Conservation (phyloP, 2,888 invertebrate genomes). For the Proisotoma minuta region DNA sequence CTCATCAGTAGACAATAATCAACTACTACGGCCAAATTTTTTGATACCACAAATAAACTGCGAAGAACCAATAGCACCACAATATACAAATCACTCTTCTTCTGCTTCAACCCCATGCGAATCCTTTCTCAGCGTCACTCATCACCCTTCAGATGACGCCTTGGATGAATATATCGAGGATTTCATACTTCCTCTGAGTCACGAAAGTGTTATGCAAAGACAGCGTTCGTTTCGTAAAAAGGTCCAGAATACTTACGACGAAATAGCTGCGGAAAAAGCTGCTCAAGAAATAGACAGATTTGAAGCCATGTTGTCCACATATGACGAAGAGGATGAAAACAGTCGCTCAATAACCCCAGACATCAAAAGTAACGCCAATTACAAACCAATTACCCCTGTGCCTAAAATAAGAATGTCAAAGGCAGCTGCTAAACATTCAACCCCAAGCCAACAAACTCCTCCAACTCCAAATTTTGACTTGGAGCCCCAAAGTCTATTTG, state of each 20-base stretch:
- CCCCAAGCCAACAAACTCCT: too few relatives aligned
- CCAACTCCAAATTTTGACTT: conserved; percentile 1
- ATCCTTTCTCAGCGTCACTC: background rate
- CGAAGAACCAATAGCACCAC: too few relatives aligned
- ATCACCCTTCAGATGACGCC: conserved; percentile 20
- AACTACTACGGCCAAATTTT: conserved; percentile 1
- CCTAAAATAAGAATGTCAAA: background rate
- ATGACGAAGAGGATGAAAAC: conserved; percentile 40
- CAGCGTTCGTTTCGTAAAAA: conserved; percentile 49
- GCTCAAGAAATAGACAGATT: conserved; percentile 42
- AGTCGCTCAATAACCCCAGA: conserved; percentile 9
- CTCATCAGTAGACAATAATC: background rate
- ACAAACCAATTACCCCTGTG: background rate
- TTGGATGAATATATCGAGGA: conserved; percentile 50
- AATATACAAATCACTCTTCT: too few relatives aligned
- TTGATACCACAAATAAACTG: background rate
- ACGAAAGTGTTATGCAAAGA: conserved; percentile 49
- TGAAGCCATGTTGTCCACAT: conserved; percentile 42
- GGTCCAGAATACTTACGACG: conserved; percentile 44
- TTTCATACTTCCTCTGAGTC: conserved; percentile 48
- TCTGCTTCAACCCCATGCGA: background rate
- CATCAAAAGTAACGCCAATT: conserved; percentile 6
- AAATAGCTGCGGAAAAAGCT: conserved; percentile 40
- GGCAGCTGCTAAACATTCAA: background rate
- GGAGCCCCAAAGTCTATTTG: conserved; percentile 30